A percentile compares a stretch with the other conserved stretches of the same genome.
These are phyloP conservation scores for Alouatta palliata DNA, from an alignment of 2,113 vertebrate genomes.

Conservation along the genomic window DNA sequence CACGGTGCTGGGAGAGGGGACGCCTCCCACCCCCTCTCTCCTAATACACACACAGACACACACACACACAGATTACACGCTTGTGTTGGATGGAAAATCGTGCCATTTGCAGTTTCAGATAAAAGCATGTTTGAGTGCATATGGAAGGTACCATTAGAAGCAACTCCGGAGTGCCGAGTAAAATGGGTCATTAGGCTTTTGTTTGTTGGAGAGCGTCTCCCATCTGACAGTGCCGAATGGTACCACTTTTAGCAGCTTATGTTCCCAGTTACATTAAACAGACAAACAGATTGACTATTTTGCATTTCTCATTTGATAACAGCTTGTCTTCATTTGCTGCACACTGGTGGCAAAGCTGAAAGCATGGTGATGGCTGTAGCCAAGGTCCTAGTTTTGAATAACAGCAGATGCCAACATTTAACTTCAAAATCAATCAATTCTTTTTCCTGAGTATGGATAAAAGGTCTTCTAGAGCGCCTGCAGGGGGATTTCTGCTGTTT, in stretches of 20 bases:
- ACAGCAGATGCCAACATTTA: constrained; percentile 90
- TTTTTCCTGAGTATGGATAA: constrained; percentile 87
- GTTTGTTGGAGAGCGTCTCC: constrained; percentile 96
- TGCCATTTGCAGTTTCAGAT: constrained; percentile 92
- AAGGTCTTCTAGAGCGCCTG: constrained; percentile 87
- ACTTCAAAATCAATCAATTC: constrained; percentile 92
- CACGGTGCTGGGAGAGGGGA: constrained; percentile 74
- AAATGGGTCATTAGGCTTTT: constrained; percentile 99
- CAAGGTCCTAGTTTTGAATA: constrained; percentile 90
- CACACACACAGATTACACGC: constrained; percentile 86
- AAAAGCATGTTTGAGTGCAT: constrained; percentile 93
- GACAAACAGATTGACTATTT: constrained; percentile 98
- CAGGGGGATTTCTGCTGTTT: constrained; percentile 85
- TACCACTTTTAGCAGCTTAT: constrained; percentile 92
- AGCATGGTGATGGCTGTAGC: constrained; percentile 83
- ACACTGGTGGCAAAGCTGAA: constrained; percentile 86
- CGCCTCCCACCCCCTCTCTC: background rate
- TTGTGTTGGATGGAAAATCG: constrained; percentile 88
- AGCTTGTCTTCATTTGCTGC: constrained; percentile 92
- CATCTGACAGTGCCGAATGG: constrained; percentile 96
- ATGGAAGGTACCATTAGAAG: constrained; percentile 96
- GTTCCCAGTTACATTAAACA: constrained; percentile 95
- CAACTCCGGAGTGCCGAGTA: constrained; percentile 92
- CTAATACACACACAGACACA: constrained; percentile 34
- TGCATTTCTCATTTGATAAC: constrained; percentile 94